These are phyloP conservation scores for Leucophenga varia DNA, from an alignment of 1,140 invertebrate species.

Conservation along the genomic window DNA sequence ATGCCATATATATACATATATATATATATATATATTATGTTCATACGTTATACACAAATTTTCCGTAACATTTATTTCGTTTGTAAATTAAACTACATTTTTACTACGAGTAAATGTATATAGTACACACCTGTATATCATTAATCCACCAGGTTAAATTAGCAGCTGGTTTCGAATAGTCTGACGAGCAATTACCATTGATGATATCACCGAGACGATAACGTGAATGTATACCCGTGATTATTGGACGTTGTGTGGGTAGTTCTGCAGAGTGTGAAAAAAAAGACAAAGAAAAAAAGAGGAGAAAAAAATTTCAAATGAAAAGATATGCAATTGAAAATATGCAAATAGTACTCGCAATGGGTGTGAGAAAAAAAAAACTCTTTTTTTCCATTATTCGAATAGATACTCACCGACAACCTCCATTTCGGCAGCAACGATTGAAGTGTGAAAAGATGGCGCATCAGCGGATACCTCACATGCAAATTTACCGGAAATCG, in stretches of 20 bases:
- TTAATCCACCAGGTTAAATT: conserved; percentile 88
- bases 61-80: no score
- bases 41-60: no score
- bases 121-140: conserved; percentile 65
- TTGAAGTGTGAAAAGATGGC: conserved; percentile 78
- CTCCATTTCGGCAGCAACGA: conserved; percentile 69
- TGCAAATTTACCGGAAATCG: conserved; percentile 69
- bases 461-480: conserved; percentile 84
- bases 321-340: not conserved
- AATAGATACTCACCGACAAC: conserved; percentile 68
- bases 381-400: no score
- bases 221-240: conserved; percentile 69
- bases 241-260: conserved; percentile 67
- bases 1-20: no score
- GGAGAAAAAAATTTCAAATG: not conserved
- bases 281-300: not conserved
- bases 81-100: no score
- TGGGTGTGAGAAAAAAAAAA: no score
- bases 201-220: conserved; percentile 73
- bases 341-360: no score
- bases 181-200: conserved; percentile 73
- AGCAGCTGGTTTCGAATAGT: conserved; percentile 74
- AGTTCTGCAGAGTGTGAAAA: conserved; percentile 68
- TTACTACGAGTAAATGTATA: no score
- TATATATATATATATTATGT: no score